Evolutionary conservation across 2,888 invertebrate species (phyloP), one percentile per base, ranked within the genome.

Genomic region (Plutella xylostella): DNA sequence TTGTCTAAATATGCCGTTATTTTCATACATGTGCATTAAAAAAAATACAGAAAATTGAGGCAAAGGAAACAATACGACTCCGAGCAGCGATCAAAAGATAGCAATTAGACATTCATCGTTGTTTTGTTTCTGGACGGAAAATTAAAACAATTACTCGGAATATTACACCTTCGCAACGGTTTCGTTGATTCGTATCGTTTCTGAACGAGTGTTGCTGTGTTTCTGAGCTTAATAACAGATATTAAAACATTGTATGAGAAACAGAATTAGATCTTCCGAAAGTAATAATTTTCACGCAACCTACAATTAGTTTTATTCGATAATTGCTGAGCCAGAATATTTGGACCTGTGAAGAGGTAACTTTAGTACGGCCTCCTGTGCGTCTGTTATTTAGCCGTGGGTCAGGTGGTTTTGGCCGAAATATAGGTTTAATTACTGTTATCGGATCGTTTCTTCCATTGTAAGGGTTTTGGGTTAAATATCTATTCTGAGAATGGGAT

Each of bases 1-100:
- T 78, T 76, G 77, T 77, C 77, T 75, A 73, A 76, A 77, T 75
- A 77, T 74, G 76, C 68, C 41, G 25, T 40, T 47, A 45, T 41
- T 38, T 41, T 30, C 39, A 1, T 18, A 20, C 18, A 1, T 7
- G 25, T 7, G 25, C 5, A 18, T n/a, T 11, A 41, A 2, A 41
- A 38, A 38, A 38, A 19, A 38, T 12, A 38, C 7, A 38, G 21
- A 38, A 9, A 6, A 14, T 6, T 14, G 17, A 15, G 15, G 9
- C 34, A 34, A 28, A 28, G 2, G 40, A 50, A 56, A 45, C 48
- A 50, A 56, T 60, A 57, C 56, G 58, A 55, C 63, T 58, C 54
- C 54, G 55, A 65, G 63, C 63, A 75, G 9, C 28, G 63, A 65
- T 65, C 63, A 65, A 62, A 72, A 66, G 68, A 65, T 57, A 61